Evolutionary conservation across 2,113 vertebrate species (phyloP).

Genomic region (Gasterosteus nipponicus): DNA sequence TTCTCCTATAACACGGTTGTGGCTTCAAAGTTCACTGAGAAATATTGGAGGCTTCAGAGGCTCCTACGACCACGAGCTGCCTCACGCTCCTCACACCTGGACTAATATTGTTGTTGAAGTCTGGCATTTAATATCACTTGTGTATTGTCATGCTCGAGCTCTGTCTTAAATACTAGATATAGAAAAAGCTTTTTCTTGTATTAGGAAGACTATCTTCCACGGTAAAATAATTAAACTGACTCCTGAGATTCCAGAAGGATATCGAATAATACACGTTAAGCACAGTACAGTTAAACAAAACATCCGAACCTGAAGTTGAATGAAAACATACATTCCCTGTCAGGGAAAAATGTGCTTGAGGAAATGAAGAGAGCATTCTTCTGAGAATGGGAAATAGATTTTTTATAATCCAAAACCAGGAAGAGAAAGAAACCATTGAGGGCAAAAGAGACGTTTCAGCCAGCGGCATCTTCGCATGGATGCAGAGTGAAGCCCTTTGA

Average conservation of each 20-base stretch:
- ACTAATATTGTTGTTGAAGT: not conserved
- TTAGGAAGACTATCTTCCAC: constrained; percentile 16
- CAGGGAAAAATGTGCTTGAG: constrained; percentile 1
- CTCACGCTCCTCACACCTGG: not conserved
- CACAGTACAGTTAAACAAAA: constrained; percentile 6
- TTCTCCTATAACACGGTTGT: too few relatives aligned
- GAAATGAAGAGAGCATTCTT: not conserved
- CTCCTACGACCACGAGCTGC: not conserved
- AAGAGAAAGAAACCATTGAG: constrained; percentile 18
- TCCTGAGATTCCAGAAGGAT: not conserved
- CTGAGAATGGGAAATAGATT: constrained; percentile 27
- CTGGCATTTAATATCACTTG: not conserved
- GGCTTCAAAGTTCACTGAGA: too few relatives aligned
- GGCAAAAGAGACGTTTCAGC: constrained; percentile 25
- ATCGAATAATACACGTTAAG: constrained; percentile 1
- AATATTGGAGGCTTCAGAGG: not conserved
- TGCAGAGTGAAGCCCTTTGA: constrained; percentile 69
- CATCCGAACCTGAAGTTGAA: not conserved
- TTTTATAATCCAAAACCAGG: constrained; percentile 32
- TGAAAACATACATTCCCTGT: constrained; percentile 19
- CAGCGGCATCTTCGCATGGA: constrained; percentile 54
- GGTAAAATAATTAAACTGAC: constrained; percentile 51
- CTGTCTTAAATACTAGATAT: not conserved
- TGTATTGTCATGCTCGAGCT: constrained; percentile 1
- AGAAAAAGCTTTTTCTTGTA: not conserved